phyloP scores from a whole-genome alignment of 2,797 vertebrate species.

The Dipus sagitta region DNA sequence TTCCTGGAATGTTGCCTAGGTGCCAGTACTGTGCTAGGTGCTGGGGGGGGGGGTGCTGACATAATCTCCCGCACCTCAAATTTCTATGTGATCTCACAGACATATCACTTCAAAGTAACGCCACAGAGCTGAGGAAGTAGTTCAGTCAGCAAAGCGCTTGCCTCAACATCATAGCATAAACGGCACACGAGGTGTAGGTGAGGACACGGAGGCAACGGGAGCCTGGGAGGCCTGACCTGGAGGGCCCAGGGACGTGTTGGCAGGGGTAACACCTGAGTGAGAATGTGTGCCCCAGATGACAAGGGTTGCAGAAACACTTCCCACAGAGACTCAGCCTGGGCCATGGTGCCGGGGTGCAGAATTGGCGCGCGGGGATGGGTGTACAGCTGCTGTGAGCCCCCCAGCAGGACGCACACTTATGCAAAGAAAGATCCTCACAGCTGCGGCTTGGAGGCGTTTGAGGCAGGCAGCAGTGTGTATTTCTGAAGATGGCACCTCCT shows the following conservation, averaged over 20 bases:
- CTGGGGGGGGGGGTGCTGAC: not conserved
- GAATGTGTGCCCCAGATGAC: not conserved
- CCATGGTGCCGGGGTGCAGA: not conserved
- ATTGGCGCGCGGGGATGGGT: not conserved
- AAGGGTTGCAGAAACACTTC: not conserved
- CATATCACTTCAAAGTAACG: not conserved
- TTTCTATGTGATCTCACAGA: not conserved
- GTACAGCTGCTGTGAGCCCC: not conserved
- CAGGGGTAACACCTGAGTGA: not conserved
- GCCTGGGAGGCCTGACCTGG: fast-evolving
- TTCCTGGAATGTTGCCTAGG: not conserved
- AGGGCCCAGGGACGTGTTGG: not conserved
- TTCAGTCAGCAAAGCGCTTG: too few relatives aligned
- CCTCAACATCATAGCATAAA: not conserved
- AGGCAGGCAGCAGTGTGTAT: not conserved
- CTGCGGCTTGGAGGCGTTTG: not conserved
- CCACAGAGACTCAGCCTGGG: not conserved
- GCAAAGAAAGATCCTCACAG: not conserved
- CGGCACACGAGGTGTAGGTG: not conserved
- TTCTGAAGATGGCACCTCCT: not conserved
- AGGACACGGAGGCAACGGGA: not conserved
- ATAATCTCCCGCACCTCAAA: not conserved
- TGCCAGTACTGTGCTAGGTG: not conserved
- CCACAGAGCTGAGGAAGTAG: not conserved
- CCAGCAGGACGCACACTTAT: not conserved